Conservation (phyloP, 2,888 invertebrate genomes). For the Metallyticus violacea region DNA sequence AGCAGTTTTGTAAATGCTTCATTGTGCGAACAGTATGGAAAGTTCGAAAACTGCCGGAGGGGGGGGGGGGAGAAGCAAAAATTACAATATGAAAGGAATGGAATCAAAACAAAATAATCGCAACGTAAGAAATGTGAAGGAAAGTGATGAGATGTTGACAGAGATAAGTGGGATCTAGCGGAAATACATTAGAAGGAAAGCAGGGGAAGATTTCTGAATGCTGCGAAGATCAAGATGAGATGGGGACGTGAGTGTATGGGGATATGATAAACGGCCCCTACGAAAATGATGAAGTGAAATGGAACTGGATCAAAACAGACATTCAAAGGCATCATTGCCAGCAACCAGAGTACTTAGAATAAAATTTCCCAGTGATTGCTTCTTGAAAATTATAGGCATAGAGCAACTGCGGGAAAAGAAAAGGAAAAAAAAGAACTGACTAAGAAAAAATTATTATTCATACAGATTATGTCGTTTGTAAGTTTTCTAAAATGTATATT, state of each 20-base stretch:
- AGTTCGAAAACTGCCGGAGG: background rate
- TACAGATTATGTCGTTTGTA: too few species aligned
- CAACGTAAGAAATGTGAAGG: background rate
- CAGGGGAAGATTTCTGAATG: background rate
- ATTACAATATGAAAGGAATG: constrained; percentile 10
- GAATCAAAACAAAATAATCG: constrained; percentile 1
- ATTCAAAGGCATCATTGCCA: background rate
- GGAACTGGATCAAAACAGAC: constrained; percentile 1
- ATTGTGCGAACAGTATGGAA: background rate
- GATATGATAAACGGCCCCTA: background rate
- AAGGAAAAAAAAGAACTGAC: too few species aligned
- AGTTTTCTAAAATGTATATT: too few species aligned
- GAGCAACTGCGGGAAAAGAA: too few species aligned
- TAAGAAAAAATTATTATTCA: too few species aligned
- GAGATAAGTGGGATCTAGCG: constrained; percentile 12
- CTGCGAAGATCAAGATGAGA: background rate
- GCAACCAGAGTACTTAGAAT: background rate
- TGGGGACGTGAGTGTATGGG: background rate
- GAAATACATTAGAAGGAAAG: constrained; percentile 14
- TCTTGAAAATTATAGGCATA: background rate
- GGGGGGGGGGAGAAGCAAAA: background rate
- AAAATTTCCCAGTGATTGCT: background rate
- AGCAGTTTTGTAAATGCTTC: background rate
- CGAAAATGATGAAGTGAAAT: background rate
- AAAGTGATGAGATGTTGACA: constrained; percentile 13